Conservation (phyloP, 1,140 invertebrate species). For the Heliconius hewitsoni region DNA sequence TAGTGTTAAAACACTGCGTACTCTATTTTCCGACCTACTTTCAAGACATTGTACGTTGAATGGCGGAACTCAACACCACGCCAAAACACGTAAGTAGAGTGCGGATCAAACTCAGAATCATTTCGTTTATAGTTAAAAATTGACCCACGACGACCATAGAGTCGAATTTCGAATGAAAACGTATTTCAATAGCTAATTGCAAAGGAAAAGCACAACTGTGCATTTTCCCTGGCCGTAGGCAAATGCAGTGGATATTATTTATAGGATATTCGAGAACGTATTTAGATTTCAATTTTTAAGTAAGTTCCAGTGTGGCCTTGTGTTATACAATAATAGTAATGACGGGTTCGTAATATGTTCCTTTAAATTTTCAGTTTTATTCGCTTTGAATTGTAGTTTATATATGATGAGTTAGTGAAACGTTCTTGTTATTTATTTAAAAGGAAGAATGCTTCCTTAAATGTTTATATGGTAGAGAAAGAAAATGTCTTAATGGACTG, state of each 20-base stretch:
- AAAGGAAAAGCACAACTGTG: constrained; percentile 40
- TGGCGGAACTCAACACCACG: too few relatives aligned
- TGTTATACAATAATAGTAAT: not conserved
- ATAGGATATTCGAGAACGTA: not conserved
- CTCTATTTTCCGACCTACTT: not conserved
- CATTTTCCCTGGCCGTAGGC: constrained; percentile 36
- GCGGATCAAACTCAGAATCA: too few relatives aligned
- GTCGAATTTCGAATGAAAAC: not conserved
- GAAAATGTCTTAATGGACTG: too few relatives aligned
- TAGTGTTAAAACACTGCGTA: too few relatives aligned
- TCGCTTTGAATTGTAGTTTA: too few relatives aligned
- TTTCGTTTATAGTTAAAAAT: too few relatives aligned
- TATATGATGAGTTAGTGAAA: too few relatives aligned
- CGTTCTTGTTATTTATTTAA: too few relatives aligned
- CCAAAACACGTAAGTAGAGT: too few relatives aligned
- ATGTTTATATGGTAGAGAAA: too few relatives aligned
- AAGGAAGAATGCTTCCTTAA: too few relatives aligned
- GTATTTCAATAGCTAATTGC: constrained; percentile 45
- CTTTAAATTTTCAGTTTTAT: not conserved
- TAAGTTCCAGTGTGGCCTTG: not conserved
- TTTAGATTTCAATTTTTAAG: constrained; percentile 8
- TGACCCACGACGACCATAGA: not conserved
- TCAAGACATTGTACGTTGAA: not conserved
- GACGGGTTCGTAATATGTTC: not conserved
- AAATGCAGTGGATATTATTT: constrained; percentile 19